Evolutionary conservation across 1,140 invertebrate species (phyloP), one percentile per base, ranked within the genome.

Genomic region (Drosophila miranda): DNA sequence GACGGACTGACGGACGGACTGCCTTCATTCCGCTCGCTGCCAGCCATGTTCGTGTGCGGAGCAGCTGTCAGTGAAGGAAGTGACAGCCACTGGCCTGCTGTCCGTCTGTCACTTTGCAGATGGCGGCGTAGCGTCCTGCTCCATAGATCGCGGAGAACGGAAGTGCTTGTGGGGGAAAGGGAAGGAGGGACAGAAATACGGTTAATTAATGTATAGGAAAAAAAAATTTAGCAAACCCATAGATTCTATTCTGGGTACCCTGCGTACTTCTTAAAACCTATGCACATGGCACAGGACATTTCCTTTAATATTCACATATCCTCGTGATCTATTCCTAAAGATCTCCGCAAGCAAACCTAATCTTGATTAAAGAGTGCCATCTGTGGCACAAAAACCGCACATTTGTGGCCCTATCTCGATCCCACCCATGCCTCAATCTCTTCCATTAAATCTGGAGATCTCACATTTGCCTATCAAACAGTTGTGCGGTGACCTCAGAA

Each of bases 11-110:
- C n/a, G 6, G 38, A 30, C 61, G n/a, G 53, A 30, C 16, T 16
- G 16, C 16, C 16, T 16, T 16, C 16, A 16, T 16, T 16, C 16
- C 44, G 30, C 43, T 6, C 9, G 45, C 14, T 26, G 6, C 38
- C 28, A n/a, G 55, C 79, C 55, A 63, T 70, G 75, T 82, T 83
- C 55, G 45, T 72, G 80, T 67, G 44, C 28, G 51, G 46, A 79
- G 41, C 76, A 83, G 80, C 80, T 83, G 80, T 84, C 80, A 83
- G 75, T 60, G 59, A 11, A 44, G 34, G 49, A 73, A 75, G 66
- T 76, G 80, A 83, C 80, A 83, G 75, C 79, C 14, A 45, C 59
- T 55, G 55, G 46, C 28, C 34, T 1, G 34, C 30, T 8, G 28
- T 2, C 45, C 2, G 43, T 42, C 56, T 56, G 75, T 63, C 80